Conservation (phyloP, 1,140 invertebrate genomes). For the Scaptomyza pallida region DNA sequence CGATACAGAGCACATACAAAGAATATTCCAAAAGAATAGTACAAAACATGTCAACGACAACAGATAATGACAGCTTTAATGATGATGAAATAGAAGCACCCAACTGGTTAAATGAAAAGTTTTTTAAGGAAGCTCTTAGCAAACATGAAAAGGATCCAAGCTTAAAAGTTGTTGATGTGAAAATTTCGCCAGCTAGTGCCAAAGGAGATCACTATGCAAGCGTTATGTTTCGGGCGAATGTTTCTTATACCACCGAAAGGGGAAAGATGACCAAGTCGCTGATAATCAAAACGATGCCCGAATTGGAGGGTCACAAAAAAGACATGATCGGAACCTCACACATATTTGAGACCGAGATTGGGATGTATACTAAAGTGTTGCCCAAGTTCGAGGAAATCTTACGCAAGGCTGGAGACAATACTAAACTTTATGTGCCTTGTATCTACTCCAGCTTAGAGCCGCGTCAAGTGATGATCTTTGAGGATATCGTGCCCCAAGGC, state of each 20-base stretch:
- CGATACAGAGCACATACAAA: too few species aligned
- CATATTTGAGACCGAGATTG: constrained; percentile 45
- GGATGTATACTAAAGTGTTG: constrained; percentile 51
- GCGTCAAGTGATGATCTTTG: constrained; percentile 33
- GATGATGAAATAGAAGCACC: constrained; percentile 45
- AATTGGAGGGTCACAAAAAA: constrained; percentile 40
- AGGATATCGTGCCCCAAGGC: constrained; percentile 33
- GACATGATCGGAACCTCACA: constrained; percentile 21
- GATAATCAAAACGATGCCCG: constrained; percentile 54
- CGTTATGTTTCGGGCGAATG: constrained; percentile 42
- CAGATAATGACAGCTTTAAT: constrained; percentile 8
- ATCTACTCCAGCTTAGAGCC: constrained; percentile 32
- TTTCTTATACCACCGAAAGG: constrained; percentile 2
- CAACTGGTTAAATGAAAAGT: constrained; percentile 39
- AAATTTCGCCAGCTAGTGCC: constrained; percentile 35
- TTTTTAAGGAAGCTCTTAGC: constrained; percentile 25
- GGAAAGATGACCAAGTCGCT: constrained; percentile 16
- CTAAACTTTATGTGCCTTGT: constrained; percentile 19
- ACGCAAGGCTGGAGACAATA: constrained; percentile 28
- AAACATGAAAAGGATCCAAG: constrained; percentile 19
- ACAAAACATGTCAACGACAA: background rate
- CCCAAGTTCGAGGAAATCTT: constrained; percentile 59
- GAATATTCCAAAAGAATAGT: too few species aligned
- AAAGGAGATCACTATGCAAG: constrained; percentile 65
- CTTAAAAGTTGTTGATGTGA: background rate